Conservation (phyloP, 2,113 vertebrate species). For the Serinus canaria region DNA sequence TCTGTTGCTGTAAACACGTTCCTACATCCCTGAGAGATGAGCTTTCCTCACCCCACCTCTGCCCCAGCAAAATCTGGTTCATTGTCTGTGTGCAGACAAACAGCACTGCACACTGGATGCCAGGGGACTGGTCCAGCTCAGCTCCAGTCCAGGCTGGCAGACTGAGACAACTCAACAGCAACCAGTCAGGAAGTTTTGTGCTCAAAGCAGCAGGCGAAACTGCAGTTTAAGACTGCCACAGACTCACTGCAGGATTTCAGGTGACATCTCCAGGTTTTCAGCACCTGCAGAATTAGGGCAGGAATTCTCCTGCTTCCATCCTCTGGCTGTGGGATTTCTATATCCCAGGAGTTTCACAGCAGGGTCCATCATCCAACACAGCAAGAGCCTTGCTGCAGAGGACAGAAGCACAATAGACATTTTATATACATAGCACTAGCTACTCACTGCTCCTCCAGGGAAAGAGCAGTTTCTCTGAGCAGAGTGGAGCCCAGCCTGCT, state of each 20-base stretch:
- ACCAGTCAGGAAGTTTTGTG: not conserved
- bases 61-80: not conserved
- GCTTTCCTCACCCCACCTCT: not conserved
- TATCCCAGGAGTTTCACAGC: not conserved
- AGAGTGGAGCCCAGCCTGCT: not conserved
- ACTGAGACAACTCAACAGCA: not conserved
- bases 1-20: not conserved
- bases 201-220: not conserved
- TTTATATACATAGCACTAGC: not conserved
- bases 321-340: not conserved
- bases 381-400: not conserved
- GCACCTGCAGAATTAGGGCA: not conserved
- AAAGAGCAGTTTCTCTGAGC: not conserved
- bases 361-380: not conserved
- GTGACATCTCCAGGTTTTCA: not conserved
- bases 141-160: not conserved
- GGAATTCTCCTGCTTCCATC: not conserved
- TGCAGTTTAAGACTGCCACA: not conserved
- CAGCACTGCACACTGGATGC: fast-evolving
- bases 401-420: not conserved
- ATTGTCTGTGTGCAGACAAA: not conserved
- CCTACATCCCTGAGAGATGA: not conserved
- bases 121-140: not conserved
- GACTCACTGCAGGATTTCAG: not conserved
- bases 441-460: not conserved